Base-by-base conservation (phyloP, 2,113 vertebrate genomes). In the Peromyscus maniculatus region DNA sequence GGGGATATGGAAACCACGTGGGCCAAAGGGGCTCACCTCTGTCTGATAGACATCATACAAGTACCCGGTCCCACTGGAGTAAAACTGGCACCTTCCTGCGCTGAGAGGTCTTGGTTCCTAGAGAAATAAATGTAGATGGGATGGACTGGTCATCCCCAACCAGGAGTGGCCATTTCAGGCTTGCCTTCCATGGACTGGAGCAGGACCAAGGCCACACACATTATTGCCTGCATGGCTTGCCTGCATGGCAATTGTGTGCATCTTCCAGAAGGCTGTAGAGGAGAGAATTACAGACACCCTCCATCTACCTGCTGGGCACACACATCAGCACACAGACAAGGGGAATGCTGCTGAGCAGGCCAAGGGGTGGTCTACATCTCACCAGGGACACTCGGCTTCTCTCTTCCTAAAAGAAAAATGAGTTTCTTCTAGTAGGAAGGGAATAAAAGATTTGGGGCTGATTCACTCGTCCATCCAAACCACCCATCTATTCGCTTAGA, bases 51-150 rank as follows among this genome's bases (percentile, higher is more conserved):
- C 99, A 79, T 99, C 99, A 8, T 99, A 99, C 0, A 98, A 93
- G 79, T 99, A 99, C 78, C 99, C 99, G 4, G 98, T 89, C 90
- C 98, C 99, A 91, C 99, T 99, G 91, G 98, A 95, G 88, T 99
- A 99, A 96, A 98, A 99, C 95, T 99, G 98, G 97, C 99, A 99
- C 77, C 99, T 99, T 94, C 99, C 99, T 36, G 98, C 98, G 88
- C 98, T 97, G 95, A 99, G 96, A 5, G 99, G 99, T 88, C 99
- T 98, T 9, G 97, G 99, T 87, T 99, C 99, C 99, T 99, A 88
- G 75, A 90, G 94, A 98, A 43, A 97, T 13, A 87, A 86, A 78
- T 57, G 46, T 21, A 28, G 7, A 17, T 11, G 28, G 26, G 17
- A 77, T 0, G 0, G 8, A 26, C 10, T 0, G 0, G 10, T 46